Conservation (phyloP, 2,113 vertebrate species). For the Gallinago undulata region DNA sequence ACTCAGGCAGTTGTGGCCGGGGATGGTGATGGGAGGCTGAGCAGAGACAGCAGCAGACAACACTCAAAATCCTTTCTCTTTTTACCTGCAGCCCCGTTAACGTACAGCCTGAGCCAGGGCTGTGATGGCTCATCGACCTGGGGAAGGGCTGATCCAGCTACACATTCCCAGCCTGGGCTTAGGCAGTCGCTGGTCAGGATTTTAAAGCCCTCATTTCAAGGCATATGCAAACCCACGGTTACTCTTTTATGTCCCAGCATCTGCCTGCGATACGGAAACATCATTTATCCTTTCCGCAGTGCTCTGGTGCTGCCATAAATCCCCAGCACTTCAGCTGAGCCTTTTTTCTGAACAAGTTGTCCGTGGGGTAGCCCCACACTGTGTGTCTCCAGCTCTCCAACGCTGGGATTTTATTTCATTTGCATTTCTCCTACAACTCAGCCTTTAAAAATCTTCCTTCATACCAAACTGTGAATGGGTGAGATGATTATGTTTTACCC, state of each 20-base stretch:
- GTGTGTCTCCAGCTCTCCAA: rapidly evolving
- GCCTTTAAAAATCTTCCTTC: background rate
- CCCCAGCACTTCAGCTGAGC: background rate
- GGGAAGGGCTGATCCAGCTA: background rate
- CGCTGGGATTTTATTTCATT: background rate
- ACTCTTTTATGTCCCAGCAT: background rate
- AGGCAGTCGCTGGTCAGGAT: background rate
- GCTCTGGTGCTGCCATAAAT: background rate
- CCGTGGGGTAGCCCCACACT: background rate
- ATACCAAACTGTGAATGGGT: background rate
- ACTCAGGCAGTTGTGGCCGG: rapidly evolving
- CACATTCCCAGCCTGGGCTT: background rate
- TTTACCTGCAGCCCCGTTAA: background rate
- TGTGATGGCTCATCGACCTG: background rate
- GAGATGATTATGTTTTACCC: background rate
- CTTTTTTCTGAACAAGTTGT: background rate
- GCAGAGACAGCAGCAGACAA: background rate
- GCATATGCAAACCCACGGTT: background rate
- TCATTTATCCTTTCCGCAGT: background rate
- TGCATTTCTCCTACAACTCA: background rate
- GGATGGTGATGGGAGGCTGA: background rate
- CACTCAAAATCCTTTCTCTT: background rate
- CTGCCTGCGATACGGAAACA: background rate
- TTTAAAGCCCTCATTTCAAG: conserved; percentile 2
- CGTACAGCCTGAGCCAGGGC: background rate